Evolutionary conservation across 2,888 invertebrate genomes (phyloP), one percentile per base, ranked within the genome.

Genomic region (Hemithea aestivaria): DNA sequence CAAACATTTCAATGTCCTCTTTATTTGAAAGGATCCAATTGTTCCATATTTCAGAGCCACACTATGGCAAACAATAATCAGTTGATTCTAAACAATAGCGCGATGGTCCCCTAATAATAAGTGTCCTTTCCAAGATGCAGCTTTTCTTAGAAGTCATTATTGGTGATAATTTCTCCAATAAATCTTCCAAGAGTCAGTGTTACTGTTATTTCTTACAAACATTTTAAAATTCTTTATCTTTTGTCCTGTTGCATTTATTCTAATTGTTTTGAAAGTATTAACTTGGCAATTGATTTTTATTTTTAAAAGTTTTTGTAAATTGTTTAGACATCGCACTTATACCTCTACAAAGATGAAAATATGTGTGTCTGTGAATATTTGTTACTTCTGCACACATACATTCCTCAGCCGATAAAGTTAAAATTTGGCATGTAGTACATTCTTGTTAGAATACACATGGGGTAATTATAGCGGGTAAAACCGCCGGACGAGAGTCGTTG

Each of bases 141-240:
- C 23, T 31, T 48, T 51, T 48, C 43, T 32, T 33, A 39, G 53
- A 51, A 62, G 41, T 58, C 45, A 53, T 62, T 56, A 60, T 57
- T 46, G 43, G 42, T 55, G 44, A 58, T 69, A 42, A 66, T 66
- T 60, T 59, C 46, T 27, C 33, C 34, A 55, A 59, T 63, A 68
- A 61, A 58, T 64, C 56, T 53, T 48, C 12, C 9, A 35, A 50
- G 30, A 20, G 27, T 1, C 7, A 26, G 35, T 34, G 20, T 12
- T 33, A 35, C 34, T 16, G 38, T 28, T 43, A 40, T 11, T 33
- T 41, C 10, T 37, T 31, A 29, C 32, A 31, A 39, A 22, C 20
- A 22, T 6, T 23, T 27, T 35, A 30, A 20, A 33, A 11, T 10
- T 20, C 10, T 11, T 6, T n/a, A 8, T 9, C 30, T 31, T 20